A percentile compares a stretch with the other conserved stretches of the same genome.
phyloP scores from a whole-genome alignment of 2,888 invertebrate species.

The Cryptocheilus praepositus region DNA sequence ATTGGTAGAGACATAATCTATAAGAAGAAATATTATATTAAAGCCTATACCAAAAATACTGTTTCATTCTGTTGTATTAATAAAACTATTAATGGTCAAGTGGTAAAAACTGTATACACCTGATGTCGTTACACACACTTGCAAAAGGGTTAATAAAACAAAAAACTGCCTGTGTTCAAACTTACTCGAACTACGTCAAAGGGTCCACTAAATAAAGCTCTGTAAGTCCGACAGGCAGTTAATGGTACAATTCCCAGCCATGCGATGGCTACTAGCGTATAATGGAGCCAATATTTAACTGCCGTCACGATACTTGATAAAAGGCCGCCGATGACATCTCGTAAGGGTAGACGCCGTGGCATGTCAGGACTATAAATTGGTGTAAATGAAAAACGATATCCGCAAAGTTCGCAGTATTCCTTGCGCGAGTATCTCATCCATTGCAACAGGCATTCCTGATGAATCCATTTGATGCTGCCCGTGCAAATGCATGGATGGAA shows the following conservation, averaged over 20 bases:
- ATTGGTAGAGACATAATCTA: slow-evolving; percentile 87
- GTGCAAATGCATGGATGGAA: slow-evolving; percentile 99
- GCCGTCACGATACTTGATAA: slow-evolving; percentile 93
- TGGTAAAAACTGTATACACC: too few relatives aligned
- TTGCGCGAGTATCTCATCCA: slow-evolving; percentile 99
- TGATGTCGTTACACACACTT: too few relatives aligned
- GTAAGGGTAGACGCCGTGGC: slow-evolving; percentile 96
- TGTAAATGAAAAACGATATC: slow-evolving; percentile 97
- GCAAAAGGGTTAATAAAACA: too few relatives aligned
- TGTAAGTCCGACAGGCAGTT: slow-evolving; percentile 96
- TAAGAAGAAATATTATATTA: slow-evolving; percentile 4
- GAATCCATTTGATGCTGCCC: slow-evolving; percentile 99
- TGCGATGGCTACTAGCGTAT: slow-evolving; percentile 96
- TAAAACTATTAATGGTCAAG: slow-evolving; percentile 14
- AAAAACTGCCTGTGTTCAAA: neutral
- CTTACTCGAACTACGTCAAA: slow-evolving; percentile 83
- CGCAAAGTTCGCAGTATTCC: slow-evolving; percentile 98
- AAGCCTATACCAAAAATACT: neutral
- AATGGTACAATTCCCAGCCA: slow-evolving; percentile 98
- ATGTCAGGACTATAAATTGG: slow-evolving; percentile 99
- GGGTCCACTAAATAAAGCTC: slow-evolving; percentile 93
- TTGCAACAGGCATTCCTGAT: slow-evolving; percentile 98
- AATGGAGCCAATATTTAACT: slow-evolving; percentile 97
- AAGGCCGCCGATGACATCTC: slow-evolving; percentile 93
- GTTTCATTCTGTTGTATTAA: neutral